These are phyloP conservation scores for Daphoenositta chrysoptera DNA, from an alignment of 2,113 vertebrate species.

Conservation along the genomic window DNA sequence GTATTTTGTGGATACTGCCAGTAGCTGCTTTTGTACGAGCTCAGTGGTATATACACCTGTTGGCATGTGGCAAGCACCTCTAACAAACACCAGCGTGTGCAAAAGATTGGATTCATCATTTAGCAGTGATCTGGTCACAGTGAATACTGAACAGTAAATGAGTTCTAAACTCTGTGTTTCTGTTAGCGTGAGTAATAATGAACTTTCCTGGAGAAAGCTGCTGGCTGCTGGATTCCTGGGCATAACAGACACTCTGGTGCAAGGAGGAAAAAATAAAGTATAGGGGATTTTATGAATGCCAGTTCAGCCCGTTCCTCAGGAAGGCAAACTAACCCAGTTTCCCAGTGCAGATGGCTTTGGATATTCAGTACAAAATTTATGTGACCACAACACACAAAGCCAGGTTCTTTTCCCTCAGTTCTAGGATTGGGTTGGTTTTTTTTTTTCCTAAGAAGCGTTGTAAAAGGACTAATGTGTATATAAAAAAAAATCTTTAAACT, in stretches of 20 bases:
- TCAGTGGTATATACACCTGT: neutral
- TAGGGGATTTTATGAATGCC: neutral
- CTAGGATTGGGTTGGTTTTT: neutral
- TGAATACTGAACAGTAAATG: neutral
- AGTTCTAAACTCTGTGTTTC: neutral
- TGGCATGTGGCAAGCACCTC: neutral
- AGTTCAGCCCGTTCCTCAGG: neutral
- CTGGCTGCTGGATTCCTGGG: neutral
- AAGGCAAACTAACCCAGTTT: neutral
- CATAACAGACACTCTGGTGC: neutral
- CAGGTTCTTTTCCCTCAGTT: neutral
- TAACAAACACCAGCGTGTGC: neutral
- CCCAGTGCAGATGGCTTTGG: neutral
- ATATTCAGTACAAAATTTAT: neutral
- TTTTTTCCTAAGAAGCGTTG: neutral
- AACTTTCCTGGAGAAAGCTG: neutral
- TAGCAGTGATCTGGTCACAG: neutral
- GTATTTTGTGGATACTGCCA: neutral
- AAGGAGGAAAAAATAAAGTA: neutral
- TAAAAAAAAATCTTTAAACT: neutral
- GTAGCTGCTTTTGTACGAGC: neutral
- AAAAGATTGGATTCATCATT: neutral
- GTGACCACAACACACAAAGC: neutral
- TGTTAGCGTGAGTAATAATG: neutral
- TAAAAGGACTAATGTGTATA: constrained; percentile 12